Percentiles rank a stretch among this genome's conserved stretches.
phyloP scores from a whole-genome alignment of 2,888 invertebrate genomes.

The Brachyptera risi region DNA sequence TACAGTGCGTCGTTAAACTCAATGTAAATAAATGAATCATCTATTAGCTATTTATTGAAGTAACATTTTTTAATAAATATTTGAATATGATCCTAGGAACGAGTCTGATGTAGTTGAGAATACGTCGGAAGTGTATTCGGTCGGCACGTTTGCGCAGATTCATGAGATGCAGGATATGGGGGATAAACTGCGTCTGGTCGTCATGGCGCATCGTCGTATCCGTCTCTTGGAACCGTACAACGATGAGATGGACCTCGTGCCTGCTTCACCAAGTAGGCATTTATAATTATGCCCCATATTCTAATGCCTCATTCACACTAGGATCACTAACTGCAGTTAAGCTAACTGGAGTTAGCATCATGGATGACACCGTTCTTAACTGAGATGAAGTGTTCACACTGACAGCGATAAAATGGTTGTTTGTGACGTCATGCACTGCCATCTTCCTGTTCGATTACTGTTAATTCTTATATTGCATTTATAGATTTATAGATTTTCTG shows the following conservation, averaged over 20 bases:
- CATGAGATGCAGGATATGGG: conserved; percentile 96
- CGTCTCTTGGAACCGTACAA: conserved; percentile 74
- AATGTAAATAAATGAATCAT: no score
- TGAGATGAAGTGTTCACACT: no score
- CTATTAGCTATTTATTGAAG: background rate
- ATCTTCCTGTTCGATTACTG: no score
- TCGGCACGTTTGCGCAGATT: conserved; percentile 97
- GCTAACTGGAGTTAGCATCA: no score
- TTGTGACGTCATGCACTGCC: no score
- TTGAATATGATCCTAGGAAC: conserved; percentile 49
- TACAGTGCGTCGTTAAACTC: no score
- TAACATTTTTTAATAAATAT: background rate
- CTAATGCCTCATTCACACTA: background rate
- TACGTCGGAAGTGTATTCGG: conserved; percentile 78
- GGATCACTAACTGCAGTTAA: background rate
- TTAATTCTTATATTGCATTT: no score
- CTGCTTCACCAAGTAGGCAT: conserved; percentile 55
- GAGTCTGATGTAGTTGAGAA: conserved; percentile 80
- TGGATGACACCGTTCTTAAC: no score
- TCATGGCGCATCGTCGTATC: conserved; percentile 90
- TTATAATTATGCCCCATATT: background rate
- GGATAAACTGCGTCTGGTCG: conserved; percentile 81
- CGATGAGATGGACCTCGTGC: conserved; percentile 62
- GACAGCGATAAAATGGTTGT: no score
- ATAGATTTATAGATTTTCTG: no score